Conservation (phyloP, 2,113 vertebrate species). For the Australoheros scitulus region DNA sequence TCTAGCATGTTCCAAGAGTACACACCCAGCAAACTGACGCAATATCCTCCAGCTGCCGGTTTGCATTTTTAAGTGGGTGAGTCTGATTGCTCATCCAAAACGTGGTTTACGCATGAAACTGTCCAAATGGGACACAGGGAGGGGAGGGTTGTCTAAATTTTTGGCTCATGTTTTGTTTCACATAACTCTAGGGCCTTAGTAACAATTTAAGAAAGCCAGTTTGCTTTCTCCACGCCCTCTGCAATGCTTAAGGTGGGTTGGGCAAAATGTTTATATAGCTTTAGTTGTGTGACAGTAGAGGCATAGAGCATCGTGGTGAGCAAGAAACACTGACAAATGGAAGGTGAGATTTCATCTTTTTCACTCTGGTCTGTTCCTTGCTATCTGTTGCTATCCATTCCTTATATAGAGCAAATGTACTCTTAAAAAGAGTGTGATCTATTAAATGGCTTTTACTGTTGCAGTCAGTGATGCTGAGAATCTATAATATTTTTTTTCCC, state of each 20-base stretch:
- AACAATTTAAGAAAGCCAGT: constrained; percentile 7
- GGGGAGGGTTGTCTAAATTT: background rate
- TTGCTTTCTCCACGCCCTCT: background rate
- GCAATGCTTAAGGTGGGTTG: constrained; percentile 16
- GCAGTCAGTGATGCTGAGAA: background rate
- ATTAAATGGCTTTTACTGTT: background rate
- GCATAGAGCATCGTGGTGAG: background rate
- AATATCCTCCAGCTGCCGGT: rapidly evolving
- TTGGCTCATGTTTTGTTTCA: background rate
- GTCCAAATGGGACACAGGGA: background rate
- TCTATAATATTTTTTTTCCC: background rate
- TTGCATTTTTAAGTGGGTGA: background rate
- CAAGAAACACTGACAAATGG: constrained; percentile 57
- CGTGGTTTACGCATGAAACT: background rate
- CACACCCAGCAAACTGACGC: background rate
- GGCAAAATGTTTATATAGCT: constrained; percentile 49
- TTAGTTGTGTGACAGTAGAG: background rate
- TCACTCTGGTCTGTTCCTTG: background rate
- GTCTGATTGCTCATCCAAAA: constrained; percentile 9
- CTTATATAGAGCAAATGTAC: background rate
- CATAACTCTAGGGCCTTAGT: background rate
- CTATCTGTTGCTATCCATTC: background rate
- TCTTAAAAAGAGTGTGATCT: background rate
- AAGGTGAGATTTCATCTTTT: constrained; percentile 57
- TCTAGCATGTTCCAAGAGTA: background rate